Base-by-base conservation (phyloP, 2,797 vertebrate species). In the Eurystomus glaucurus region DNA sequence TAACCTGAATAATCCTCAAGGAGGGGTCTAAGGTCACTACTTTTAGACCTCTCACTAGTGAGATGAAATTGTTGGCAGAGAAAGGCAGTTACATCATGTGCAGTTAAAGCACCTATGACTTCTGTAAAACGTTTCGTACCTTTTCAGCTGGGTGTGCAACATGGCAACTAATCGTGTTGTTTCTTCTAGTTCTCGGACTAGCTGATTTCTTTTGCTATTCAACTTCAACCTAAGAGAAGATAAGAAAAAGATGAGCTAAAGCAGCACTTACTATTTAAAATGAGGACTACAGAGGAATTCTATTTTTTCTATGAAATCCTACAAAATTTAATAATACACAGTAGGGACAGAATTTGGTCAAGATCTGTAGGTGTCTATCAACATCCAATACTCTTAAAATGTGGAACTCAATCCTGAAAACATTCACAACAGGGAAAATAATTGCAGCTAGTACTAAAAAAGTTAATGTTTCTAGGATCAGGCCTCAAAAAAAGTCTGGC, bases 111-210 rank as follows among this genome's bases (percentile, higher is more conserved):
- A 55, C 18, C 41, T 41, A 15, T 11, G 51, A 33, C 6, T 64
- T 31, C 35, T 57, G n/a, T 29, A 7, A 25, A 52, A 87, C n/a
- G 66, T 39, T 51, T 76, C 35, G 3, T 96, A 99, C 99, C 99
- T 99, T 95, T 99, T 99, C 91, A 99, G 98, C 89, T 99, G 99
- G 4, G 98, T 98, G 61, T 99, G 99, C 51, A 99, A 96, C 14
- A 98, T 93, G 0, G 99, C 97, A 9, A 99, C 98, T 82, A 99
- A 96, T 16, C 99, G 98, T 1, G 99, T 99, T 37, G 98, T 98
- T 95, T 99, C 99, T 97, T 99, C 99, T 94, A 99, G 98, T 94
- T 99, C 99, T 82, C 98, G 97, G 55, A 99, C 99, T 96, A 99
- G 97, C 92, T 99, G 99, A 96, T 99, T 99, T 97, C 99, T 99